Evolutionary conservation across 1,140 invertebrate species (phyloP).

Genomic region (Daktulosphaira vitifoliae): DNA sequence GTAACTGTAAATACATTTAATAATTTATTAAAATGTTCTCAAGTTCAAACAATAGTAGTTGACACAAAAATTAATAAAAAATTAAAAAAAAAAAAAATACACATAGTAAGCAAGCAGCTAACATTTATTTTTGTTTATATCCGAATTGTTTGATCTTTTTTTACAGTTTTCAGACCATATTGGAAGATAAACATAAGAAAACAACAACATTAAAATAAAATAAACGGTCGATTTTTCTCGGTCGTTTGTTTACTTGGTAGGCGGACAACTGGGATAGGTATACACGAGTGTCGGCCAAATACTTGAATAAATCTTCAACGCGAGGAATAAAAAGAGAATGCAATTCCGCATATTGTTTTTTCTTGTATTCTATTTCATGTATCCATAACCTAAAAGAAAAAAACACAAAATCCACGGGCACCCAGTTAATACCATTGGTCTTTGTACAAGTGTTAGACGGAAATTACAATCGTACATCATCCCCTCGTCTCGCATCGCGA

Average conservation of each 20-base stretch:
- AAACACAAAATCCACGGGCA: neutral
- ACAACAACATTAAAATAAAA: too few species aligned
- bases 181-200: too few species aligned
- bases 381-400: neutral
- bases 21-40: too few species aligned
- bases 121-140: too few species aligned
- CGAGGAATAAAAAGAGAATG: neutral
- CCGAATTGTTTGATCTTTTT: too few species aligned
- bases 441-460: conserved; percentile 29
- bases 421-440: conserved; percentile 15
- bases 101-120: too few species aligned
- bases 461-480: conserved; percentile 32
- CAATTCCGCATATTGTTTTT: conserved; percentile 9
- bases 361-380: conserved; percentile 7
- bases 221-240: too few species aligned
- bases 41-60: too few species aligned
- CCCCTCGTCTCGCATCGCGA: neutral
- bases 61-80: too few species aligned
- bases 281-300: neutral
- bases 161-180: too few species aligned
- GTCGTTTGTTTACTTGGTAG: neutral
- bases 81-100: too few species aligned
- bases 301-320: conserved; percentile 27
- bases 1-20: too few species aligned
- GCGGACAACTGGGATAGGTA: conserved; percentile 6